Evolutionary conservation across 2,113 vertebrate genomes (phyloP), one percentile per base, ranked within the genome.

Genomic region (Falco punctatus): DNA sequence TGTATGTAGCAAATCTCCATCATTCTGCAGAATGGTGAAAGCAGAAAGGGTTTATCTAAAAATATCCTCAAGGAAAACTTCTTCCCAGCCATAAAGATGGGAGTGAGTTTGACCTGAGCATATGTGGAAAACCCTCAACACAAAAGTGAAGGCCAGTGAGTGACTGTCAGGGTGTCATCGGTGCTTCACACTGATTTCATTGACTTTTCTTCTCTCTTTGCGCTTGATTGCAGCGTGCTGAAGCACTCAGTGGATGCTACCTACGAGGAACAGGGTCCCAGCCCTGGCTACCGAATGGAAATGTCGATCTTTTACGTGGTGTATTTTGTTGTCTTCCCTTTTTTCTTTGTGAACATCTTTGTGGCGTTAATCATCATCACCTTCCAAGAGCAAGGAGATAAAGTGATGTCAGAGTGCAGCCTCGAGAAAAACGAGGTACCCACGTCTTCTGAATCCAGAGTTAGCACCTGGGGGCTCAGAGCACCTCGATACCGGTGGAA

Each of bases 281-380:
- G 98, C 96, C 99, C 99, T 11, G 99, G 99, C 62, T 99, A 98
- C 97, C 97, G 99, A 89, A 99, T 99, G 98, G 99, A 99, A 97
- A 99, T 99, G 97, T 99, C 99, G 91, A 99, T 99, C 97, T 99
- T 99, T 98, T 99, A 99, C 6, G 99, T 99, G 89, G 99, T 99
- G 92, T 99, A 99, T 97, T 99, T 99, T 92, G 99, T 99, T 70
- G 99, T 99, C 94, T 99, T 99, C 97, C 99, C 99, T 85, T 99
- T 99, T 97, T 99, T 99, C 98, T 99, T 99, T 54, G 99, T 99
- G 97, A 99, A 99, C 98, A 99, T 99, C 98, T 99, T 99, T 19
- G 99, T 99, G 82, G 99, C 99, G 66, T 98, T 99, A 94, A 99
- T 99, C 96, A 99, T 99, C 97, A 99, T 99, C 98, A 99, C 99